phyloP scores from a whole-genome alignment of 2,888 invertebrate species.

The Tipula unca region DNA sequence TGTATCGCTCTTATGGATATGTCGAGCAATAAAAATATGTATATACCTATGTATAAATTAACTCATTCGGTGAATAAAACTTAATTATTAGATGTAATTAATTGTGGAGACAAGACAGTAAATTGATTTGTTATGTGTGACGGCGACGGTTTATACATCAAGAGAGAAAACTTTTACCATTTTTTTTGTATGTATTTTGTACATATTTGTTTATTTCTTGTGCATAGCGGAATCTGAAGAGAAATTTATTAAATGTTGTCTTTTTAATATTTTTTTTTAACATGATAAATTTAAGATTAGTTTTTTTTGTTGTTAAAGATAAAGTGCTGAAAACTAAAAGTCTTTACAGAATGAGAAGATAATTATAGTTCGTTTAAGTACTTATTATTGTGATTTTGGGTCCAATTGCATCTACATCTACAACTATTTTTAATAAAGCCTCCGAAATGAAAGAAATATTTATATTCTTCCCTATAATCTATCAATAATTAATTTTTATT shows the following conservation, averaged over 20 bases:
- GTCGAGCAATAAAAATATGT: background rate
- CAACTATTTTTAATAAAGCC: no score
- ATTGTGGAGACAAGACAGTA: conserved; percentile 2
- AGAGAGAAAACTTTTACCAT: background rate
- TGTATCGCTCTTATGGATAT: background rate
- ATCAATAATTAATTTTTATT: no score
- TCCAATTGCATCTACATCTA: no score
- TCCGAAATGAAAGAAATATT: no score
- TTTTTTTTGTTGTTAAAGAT: background rate
- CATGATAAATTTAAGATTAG: background rate
- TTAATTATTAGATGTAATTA: background rate
- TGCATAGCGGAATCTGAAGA: background rate
- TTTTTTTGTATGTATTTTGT: background rate
- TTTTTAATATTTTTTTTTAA: background rate
- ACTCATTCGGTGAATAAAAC: background rate
- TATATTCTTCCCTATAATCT: no score
- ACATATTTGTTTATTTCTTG: background rate
- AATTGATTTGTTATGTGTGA: conserved; percentile 14
- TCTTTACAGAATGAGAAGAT: background rate
- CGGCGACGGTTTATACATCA: background rate
- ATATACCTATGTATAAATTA: background rate
- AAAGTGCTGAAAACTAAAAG: background rate
- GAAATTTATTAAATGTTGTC: background rate
- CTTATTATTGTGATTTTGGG: no score
- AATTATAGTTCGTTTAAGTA: background rate